Evolutionary conservation across 2,113 vertebrate genomes (phyloP), one percentile per base, ranked within the genome.

Genomic region (Cyprinus carpio): DNA sequence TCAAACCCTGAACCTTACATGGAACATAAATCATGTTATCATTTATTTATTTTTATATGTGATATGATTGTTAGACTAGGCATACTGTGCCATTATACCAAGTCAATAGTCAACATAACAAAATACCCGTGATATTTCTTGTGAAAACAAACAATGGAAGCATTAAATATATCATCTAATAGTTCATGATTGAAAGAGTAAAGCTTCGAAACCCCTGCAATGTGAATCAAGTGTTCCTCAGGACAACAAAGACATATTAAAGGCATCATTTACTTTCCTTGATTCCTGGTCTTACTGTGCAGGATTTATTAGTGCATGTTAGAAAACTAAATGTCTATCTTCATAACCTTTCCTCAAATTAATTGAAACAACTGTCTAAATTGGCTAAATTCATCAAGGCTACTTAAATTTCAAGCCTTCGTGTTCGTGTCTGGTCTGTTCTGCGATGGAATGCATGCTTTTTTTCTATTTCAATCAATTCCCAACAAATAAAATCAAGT

Each of bases 391-490:
- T 74, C 40, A 74, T 23, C 23, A 46, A 46, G 23, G 69, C 0
- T 23, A 74, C 23, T 74, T 43, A 0, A 43, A 25, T 43, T 40
- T 40, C 9, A 71, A 12, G 34, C 37, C 0, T 23, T 72, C 13
- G 11, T 29, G 20, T 25, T 74, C 23, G 25, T 7, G 37, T 43
- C 34, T 40, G 34, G 34, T 71, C 27, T 29, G 2, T 54, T 76
- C n/a, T 27, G 15, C 31, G 1, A 75, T 29, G 15, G 15, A 27
- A 51, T 43, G n/a, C 60, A 12, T 27, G n/a, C 62, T 64, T 85
- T 85, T 84, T 85, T 84, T 81, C 75, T 67, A 76, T 89, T 84
- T 6, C 40, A 69, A n/a, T 69, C 72, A 65, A 69, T 72, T 40
- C 34, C 81, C 25, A 2, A 0, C 31, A 31, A 29, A 54, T 87